A percentile compares a stretch with the other conserved stretches of the same genome.
These are phyloP conservation scores for Rhinatrema bivittatum DNA, from an alignment of 2,797 vertebrate species.

Conservation along the genomic window DNA sequence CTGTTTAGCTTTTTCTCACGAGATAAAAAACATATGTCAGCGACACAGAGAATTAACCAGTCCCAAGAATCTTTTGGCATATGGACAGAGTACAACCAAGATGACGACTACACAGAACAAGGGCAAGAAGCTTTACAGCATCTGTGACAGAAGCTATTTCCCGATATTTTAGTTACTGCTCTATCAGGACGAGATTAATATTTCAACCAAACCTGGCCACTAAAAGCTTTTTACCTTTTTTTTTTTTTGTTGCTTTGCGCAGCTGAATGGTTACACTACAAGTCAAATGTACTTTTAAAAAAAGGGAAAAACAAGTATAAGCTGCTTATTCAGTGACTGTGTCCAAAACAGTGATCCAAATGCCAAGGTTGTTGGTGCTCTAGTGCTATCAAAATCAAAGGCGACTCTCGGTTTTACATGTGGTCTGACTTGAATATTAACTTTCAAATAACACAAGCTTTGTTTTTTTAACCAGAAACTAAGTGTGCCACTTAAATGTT, in stretches of 20 bases:
- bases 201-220: not conserved
- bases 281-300: not conserved
- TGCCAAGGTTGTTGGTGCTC: conserved; percentile 18
- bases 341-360: conserved; percentile 28
- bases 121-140: conserved; percentile 91
- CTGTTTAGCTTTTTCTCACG: conserved; percentile 98
- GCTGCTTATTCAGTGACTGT: conserved; percentile 22
- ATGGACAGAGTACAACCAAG: conserved; percentile 70
- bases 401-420: conserved; percentile 32
- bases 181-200: no score
- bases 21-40: conserved; percentile 75
- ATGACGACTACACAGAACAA: conserved; percentile 80
- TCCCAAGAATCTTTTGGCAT: conserved; percentile 63
- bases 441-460: conserved; percentile 42
- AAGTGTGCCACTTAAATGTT: conserved; percentile 22
- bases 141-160: conserved; percentile 74
- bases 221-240: not conserved
- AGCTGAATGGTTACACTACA: not conserved
- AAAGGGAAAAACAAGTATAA: conserved; percentile 5
- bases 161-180: no score
- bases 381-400: conserved; percentile 19
- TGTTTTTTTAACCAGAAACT: conserved; percentile 44
- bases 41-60: conserved; percentile 46
- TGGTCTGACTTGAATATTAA: conserved; percentile 32
- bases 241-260: no score